Evolutionary conservation across 1,140 invertebrate genomes (phyloP), one percentile per base, ranked within the genome.

Genomic region (Tenebrio molitor): DNA sequence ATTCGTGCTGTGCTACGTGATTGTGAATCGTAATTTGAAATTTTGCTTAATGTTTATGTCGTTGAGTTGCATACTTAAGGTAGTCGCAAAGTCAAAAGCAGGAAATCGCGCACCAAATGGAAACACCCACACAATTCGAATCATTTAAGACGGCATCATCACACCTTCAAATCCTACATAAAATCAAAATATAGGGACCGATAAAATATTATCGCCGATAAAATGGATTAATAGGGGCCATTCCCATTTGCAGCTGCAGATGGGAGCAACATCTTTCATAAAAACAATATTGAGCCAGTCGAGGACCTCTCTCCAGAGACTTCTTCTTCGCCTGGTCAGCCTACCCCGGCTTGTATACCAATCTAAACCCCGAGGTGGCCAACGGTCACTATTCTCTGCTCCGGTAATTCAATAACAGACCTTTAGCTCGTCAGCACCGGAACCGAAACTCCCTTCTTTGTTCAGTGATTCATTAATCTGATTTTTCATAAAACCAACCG

Each of bases 231-330:
- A 72, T 72, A 67, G 71, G n/a, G 71, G 63, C 62, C 42, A 44
- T 66, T 42, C 23, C 64, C 42, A 66, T 42, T 44, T 44, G 63
- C 71, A 67, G 71, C 71, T 72, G 71, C 71, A 72, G 64, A 72
- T 64, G 64, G 64, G 64, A 44, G 39, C 64, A 72, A 39, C 67
- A 74, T 74, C 73, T 71, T 74, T 74, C 73, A 74, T 74, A 74
- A 74, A 74, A 74, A 74, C 73, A 74, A 74, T 74, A 74, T 74
- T 68, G 73, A 67, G 69, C 69, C 23, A 70, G 73, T 66, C 69
- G 64, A 71, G 69, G 64, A 71, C 63, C 41, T 29, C 15, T 74
- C 73, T 66, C 73, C 34, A 58, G 67, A 68, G 73, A 19, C 7
- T 58, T 72, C 23, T 53, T 72, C 68, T 44, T 65, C 58, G 69